Percentiles rank a stretch among this genome's conserved stretches.
Conservation (phyloP, 2,113 vertebrate genomes). For the Vulpes lagopus region DNA sequence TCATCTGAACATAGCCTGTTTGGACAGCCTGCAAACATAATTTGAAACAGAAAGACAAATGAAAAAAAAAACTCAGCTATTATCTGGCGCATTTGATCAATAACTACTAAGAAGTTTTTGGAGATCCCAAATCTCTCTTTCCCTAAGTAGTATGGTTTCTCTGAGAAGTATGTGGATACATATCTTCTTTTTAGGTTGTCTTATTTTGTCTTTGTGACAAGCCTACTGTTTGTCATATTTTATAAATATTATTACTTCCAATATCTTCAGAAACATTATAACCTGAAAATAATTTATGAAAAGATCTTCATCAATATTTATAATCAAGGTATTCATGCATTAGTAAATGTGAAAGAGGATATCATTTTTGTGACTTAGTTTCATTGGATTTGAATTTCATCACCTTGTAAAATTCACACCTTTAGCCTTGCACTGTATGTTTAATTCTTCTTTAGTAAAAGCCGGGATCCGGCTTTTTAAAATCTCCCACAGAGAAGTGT, state of each 20-base stretch:
- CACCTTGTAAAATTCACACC: not conserved
- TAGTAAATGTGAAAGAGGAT: not conserved
- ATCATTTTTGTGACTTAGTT: not conserved
- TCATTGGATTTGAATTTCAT: conserved; percentile 54
- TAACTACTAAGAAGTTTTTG: not conserved
- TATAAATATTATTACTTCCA: not conserved
- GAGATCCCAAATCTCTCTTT: not conserved
- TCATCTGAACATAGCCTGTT: not conserved
- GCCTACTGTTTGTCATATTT: not conserved
- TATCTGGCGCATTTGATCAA: not conserved
- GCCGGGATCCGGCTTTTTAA: not conserved
- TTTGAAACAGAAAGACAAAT: not conserved
- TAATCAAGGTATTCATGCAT: not conserved
- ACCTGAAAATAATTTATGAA: not conserved
- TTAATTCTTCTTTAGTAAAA: conserved; percentile 18
- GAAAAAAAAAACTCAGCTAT: not conserved
- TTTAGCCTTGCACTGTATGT: not conserved
- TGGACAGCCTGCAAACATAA: not conserved
- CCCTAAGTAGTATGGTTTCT: not conserved
- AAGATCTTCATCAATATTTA: conserved; percentile 1
- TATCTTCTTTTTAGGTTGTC: not conserved
- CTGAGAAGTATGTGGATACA: not conserved
- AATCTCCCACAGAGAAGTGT: not conserved
- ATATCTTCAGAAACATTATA: not conserved
- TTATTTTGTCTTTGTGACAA: not conserved